Base-by-base conservation (phyloP, 2,888 invertebrate species). In the Galerucella calmariensis region DNA sequence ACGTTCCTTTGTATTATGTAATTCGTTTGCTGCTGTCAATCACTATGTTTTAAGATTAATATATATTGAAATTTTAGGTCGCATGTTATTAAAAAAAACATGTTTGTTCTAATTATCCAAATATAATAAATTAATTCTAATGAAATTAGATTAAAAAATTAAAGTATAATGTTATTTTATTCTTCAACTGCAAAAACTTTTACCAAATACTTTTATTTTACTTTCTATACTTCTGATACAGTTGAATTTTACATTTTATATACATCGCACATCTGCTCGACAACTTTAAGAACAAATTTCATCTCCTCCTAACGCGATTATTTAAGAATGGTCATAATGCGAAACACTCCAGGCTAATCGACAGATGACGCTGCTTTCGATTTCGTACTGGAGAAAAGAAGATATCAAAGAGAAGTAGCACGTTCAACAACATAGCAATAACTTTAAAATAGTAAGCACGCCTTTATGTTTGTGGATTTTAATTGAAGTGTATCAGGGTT, bases 331-430 rank as follows among this genome's bases (percentile, higher is more conserved):
- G 12, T 58, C 48, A 65, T 66, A 58, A 58, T 58, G 12, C 20
- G 44, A 41, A 27, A 58, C 62, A 70, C 53, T 56, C 24, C 41
- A 44, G 72, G 77, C 59, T 24, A 76, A 77, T 74, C 69, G 44
- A 66, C 77, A 77, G 77, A 74, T 77, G 77, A 77, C 71, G 70
- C 66, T 69, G 72, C 77, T 77, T 77, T 77, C 77, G 73, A 70
- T 77, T 77, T 77, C 75, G 70, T 70, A 48, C 27, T 69, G 16
- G 58, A 63, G 62, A 66, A 51, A 51, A 69, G 65, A 69, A 67
- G 65, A 53, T 48, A 14, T 48, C 6, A 35, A 4, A 0, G 6
- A 69, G 59, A 75, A 72, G 72, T 72, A 68, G 72, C 58, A 62
- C 72, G 68, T 61, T 71, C 65, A 58, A 24, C 24, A 8, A 24